phyloP scores from a whole-genome alignment of 2,113 vertebrate species.

The Ptychochromis oligacanthus region DNA sequence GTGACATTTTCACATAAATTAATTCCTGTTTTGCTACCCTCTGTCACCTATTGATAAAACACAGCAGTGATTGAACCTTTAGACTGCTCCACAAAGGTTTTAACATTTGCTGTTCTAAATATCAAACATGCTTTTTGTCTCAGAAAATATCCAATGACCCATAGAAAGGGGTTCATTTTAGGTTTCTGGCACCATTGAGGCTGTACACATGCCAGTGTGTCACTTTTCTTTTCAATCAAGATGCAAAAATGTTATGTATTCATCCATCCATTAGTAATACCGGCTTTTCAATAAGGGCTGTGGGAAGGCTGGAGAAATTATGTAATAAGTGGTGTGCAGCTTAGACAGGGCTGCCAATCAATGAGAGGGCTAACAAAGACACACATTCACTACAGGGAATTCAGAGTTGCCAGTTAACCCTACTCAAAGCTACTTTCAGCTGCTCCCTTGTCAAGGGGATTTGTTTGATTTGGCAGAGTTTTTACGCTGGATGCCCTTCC shows the following conservation, averaged over 20 bases:
- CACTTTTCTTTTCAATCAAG: background rate
- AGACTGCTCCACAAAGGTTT: conserved; percentile 8
- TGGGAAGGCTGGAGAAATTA: background rate
- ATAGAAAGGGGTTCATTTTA: background rate
- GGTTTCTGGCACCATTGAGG: background rate
- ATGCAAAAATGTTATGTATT: background rate
- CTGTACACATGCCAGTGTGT: background rate
- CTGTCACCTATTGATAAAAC: conserved; percentile 36
- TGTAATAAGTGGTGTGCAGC: background rate
- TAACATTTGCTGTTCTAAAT: conserved; percentile 16
- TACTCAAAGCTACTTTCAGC: too few relatives aligned
- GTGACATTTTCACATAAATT: conserved; percentile 55
- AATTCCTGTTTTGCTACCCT: conserved; percentile 29
- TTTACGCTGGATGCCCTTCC: too few relatives aligned
- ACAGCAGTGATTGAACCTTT: conserved; percentile 7
- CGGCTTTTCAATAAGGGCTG: background rate
- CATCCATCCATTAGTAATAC: background rate
- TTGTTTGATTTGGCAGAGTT: too few relatives aligned
- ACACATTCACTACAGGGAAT: background rate
- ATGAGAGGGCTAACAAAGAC: background rate
- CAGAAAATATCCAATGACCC: background rate
- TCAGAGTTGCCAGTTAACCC: background rate
- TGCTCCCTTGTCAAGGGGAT: too few relatives aligned
- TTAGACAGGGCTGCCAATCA: background rate
- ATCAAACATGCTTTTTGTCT: background rate